phyloP scores from a whole-genome alignment of 2,888 invertebrate genomes.

The Nomada flava region DNA sequence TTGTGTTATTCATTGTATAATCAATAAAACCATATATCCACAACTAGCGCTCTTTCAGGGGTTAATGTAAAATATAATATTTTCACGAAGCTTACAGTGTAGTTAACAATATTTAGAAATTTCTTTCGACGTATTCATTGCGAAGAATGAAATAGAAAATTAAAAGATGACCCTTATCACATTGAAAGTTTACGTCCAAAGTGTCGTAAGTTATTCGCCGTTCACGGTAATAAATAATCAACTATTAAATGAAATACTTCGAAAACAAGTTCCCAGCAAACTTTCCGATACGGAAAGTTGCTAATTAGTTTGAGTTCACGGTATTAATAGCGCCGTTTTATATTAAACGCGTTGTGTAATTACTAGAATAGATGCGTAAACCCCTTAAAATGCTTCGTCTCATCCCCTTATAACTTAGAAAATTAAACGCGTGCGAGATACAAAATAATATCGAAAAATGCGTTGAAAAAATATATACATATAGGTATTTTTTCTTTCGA shows the following conservation, averaged over 20 bases:
- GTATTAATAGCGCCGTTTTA: constrained; percentile 1
- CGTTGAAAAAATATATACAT: no score
- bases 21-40: no score
- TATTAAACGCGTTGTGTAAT: not conserved
- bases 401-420: not conserved
- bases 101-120: not conserved
- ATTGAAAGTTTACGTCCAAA: not conserved
- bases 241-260: not conserved
- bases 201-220: not conserved
- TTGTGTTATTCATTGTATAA: no score
- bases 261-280: not conserved
- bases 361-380: not conserved
- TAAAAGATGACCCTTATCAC: no score
- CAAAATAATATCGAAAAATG: no score
- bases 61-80: no score
- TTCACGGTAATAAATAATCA: constrained; percentile 1
- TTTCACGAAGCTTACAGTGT: no score
- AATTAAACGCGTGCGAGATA: not conserved
- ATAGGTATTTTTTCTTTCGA: no score
- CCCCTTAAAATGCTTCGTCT: not conserved
- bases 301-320: constrained; percentile 2
- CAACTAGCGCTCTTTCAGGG: no score
- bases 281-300: constrained; percentile 5
- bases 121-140: not conserved
- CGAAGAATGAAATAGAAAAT: not conserved